phyloP scores from a whole-genome alignment of 2,113 vertebrate species.

The Heliornis fulica region DNA sequence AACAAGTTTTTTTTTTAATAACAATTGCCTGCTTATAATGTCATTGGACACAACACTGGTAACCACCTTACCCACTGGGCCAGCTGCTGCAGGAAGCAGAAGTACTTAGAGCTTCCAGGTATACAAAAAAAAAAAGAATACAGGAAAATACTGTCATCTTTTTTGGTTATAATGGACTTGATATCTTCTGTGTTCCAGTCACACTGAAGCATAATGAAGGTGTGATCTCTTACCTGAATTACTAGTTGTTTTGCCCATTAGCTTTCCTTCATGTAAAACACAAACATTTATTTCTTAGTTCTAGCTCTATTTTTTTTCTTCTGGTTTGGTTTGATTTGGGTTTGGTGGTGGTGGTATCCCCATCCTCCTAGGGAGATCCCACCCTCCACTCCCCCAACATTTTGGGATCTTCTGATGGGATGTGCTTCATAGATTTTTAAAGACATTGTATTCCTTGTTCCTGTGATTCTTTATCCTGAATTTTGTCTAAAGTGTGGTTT shows the following conservation, averaged over 20 bases:
- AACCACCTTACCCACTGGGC: neutral
- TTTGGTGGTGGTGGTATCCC: neutral
- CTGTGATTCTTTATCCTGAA: neutral
- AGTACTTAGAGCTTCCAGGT: neutral
- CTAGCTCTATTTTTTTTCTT: neutral
- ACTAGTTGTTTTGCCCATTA: neutral
- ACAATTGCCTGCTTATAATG: neutral
- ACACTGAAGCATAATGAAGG: neutral
- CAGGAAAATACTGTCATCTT: neutral
- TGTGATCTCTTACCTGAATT: neutral
- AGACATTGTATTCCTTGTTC: neutral
- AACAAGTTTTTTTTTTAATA: neutral
- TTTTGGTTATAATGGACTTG: neutral
- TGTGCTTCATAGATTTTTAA: neutral
- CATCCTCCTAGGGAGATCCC: too few relatives aligned
- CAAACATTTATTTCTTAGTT: neutral
- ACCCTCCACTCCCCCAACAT: too few relatives aligned
- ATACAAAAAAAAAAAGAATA: neutral
- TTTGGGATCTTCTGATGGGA: neutral
- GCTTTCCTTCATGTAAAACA: neutral
- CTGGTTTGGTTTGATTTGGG: neutral
- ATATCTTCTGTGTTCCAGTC: neutral
- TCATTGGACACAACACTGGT: neutral
- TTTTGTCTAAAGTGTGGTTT: neutral
- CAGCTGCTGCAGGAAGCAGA: neutral